phyloP scores from a whole-genome alignment of 2,797 vertebrate genomes.

The Hipposideros larvatus region DNA sequence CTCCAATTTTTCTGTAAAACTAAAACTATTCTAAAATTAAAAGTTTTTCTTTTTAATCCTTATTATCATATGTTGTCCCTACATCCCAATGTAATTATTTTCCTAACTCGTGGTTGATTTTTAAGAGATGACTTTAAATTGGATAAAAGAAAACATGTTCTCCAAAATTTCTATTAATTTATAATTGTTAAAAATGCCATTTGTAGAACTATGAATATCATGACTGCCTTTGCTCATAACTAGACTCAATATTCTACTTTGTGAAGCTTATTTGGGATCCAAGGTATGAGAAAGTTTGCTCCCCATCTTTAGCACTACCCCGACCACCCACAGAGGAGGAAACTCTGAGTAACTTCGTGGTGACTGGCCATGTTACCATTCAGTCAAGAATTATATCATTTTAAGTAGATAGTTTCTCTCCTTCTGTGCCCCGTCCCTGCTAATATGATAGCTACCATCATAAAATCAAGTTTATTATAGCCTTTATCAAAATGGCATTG shows the following conservation, averaged over 20 bases:
- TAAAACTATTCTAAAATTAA: neutral
- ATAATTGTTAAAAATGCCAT: neutral
- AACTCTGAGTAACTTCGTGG: neutral
- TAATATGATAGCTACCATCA: neutral
- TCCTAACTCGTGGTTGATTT: neutral
- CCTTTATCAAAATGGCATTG: constrained; percentile 17
- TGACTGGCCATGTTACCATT: neutral
- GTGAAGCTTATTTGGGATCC: constrained; percentile 1
- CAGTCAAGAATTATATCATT: constrained; percentile 1
- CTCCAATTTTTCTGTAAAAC: neutral
- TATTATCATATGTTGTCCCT: neutral
- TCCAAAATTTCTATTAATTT: neutral
- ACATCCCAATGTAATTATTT: neutral
- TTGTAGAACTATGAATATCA: neutral
- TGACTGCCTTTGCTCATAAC: neutral
- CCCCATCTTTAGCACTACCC: neutral
- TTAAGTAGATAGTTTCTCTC: neutral
- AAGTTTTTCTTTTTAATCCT: neutral
- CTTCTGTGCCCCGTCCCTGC: neutral
- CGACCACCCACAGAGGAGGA: neutral
- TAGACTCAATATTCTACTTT: neutral
- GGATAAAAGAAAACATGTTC: neutral
- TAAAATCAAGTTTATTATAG: neutral
- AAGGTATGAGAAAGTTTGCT: neutral
- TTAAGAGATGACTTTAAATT: constrained; percentile 47